Conservation (phyloP, 2,113 vertebrate genomes). For the Bubo blakistoni region DNA sequence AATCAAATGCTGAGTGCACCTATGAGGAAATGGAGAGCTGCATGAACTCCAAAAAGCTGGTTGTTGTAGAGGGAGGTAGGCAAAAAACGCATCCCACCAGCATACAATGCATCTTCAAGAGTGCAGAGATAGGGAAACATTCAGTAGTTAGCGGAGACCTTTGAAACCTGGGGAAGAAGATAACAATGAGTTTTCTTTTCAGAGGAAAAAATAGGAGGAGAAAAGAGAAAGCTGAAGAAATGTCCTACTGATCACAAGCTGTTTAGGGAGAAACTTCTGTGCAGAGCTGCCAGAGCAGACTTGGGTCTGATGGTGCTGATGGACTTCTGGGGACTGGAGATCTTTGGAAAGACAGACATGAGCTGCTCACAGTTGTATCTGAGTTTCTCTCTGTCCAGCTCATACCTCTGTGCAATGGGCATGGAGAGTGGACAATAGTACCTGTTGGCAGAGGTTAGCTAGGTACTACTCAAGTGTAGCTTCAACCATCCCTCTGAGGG, state of each 20-base stretch:
- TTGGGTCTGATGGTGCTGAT: not conserved
- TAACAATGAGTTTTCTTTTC: not conserved
- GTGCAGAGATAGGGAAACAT: not conserved
- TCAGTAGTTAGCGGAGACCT: not conserved
- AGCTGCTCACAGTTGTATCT: not conserved
- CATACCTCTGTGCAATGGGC: not conserved
- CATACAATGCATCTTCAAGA: not conserved
- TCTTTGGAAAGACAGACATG: not conserved
- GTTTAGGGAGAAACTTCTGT: not conserved
- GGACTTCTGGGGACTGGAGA: not conserved
- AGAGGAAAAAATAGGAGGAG: not conserved
- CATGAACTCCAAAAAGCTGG: not conserved
- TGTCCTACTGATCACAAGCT: not conserved
- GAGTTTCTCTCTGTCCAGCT: not conserved
- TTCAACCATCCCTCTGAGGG: not conserved
- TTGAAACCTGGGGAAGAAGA: not conserved
- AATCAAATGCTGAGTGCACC: not conserved
- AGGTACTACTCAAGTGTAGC: not conserved
- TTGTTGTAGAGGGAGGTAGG: not conserved
- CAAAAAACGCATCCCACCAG: not conserved
- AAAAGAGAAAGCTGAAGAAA: not conserved
- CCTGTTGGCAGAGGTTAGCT: not conserved
- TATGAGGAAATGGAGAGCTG: not conserved
- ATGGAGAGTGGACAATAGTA: not conserved
- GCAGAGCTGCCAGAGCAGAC: not conserved